A percentile compares a stretch with the other conserved stretches of the same genome.
These are phyloP conservation scores for Craterocephalus amniculus DNA, from an alignment of 2,797 vertebrate genomes.

Conservation along the genomic window DNA sequence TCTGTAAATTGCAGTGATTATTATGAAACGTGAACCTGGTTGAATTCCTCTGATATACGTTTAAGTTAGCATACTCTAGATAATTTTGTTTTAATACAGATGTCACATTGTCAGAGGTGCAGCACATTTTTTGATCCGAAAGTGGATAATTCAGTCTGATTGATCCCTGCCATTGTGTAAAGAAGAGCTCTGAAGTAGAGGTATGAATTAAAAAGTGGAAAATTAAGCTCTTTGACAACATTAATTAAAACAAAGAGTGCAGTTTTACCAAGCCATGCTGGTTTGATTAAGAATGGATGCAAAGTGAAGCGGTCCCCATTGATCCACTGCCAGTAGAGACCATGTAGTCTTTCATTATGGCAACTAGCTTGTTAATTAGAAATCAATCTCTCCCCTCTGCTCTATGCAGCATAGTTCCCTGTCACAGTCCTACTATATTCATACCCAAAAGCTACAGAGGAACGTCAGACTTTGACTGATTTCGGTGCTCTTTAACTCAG, in stretches of 20 bases:
- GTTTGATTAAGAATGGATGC: conserved; percentile 74
- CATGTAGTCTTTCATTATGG: conserved; percentile 75
- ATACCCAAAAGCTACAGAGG: conserved; percentile 56
- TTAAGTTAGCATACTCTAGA: no score
- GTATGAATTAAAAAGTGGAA: conserved; percentile 28
- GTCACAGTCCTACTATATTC: conserved; percentile 44
- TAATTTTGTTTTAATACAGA: background rate
- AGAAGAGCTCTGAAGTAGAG: conserved; percentile 45
- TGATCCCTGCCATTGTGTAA: conserved; percentile 13
- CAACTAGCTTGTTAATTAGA: conserved; percentile 77
- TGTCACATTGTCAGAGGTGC: background rate
- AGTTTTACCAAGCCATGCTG: conserved; percentile 57
- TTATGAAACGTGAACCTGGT: no score
- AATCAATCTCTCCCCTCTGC: conserved; percentile 69
- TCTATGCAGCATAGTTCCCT: conserved; percentile 29
- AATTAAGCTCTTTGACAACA: conserved; percentile 32
- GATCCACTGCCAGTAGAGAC: conserved; percentile 71
- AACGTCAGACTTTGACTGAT: conserved; percentile 59
- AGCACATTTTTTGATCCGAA: conserved; percentile 17
- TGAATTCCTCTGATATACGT: no score
- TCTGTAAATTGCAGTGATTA: background rate
- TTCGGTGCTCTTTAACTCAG: conserved; percentile 64
- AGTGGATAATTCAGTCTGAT: no score
- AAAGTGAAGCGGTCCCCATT: conserved; percentile 70
- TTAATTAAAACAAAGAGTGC: conserved; percentile 68